A percentile compares a stretch with the other conserved stretches of the same genome.
These are phyloP conservation scores for Camponotus vicinus DNA, from an alignment of 1,140 invertebrate genomes.

Conservation along the genomic window DNA sequence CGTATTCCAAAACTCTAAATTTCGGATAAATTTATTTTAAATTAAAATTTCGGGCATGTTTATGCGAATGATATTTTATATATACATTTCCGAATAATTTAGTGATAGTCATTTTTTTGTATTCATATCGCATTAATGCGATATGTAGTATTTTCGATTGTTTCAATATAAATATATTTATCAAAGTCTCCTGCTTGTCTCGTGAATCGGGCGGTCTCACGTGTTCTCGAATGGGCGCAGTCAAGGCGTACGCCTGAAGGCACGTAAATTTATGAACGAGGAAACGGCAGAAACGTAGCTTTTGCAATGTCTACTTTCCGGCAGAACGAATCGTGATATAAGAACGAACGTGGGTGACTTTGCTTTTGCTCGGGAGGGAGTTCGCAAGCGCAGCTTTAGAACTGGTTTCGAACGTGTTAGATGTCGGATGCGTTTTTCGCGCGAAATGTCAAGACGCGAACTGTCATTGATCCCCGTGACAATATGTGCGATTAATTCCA, in stretches of 20 bases:
- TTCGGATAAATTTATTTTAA: too few species aligned
- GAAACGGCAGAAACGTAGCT: slow-evolving; percentile 74
- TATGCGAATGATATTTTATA: neutral
- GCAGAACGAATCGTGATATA: slow-evolving; percentile 77
- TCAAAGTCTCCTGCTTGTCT: neutral
- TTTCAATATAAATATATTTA: slow-evolving; percentile 7
- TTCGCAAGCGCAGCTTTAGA: slow-evolving; percentile 65
- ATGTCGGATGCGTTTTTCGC: slow-evolving; percentile 34
- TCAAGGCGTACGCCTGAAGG: slow-evolving; percentile 49
- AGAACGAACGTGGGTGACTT: slow-evolving; percentile 78
- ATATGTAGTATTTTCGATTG: slow-evolving; percentile 2
- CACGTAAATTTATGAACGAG: slow-evolving; percentile 80
- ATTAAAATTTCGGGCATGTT: neutral
- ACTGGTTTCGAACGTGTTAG: slow-evolving; percentile 71
- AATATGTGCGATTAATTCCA: neutral
- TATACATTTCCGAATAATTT: neutral
- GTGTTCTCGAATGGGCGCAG: slow-evolving; percentile 66
- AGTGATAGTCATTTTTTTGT: neutral
- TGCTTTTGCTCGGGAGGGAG: slow-evolving; percentile 62
- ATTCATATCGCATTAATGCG: neutral
- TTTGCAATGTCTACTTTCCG: slow-evolving; percentile 63
- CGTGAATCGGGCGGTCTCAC: slow-evolving; percentile 44
- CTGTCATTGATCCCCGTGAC: neutral
- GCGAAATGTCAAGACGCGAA: neutral
- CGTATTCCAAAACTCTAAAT: too few species aligned